phyloP scores from a whole-genome alignment of 1,140 invertebrate species.

The Meteorus sp. region DNA sequence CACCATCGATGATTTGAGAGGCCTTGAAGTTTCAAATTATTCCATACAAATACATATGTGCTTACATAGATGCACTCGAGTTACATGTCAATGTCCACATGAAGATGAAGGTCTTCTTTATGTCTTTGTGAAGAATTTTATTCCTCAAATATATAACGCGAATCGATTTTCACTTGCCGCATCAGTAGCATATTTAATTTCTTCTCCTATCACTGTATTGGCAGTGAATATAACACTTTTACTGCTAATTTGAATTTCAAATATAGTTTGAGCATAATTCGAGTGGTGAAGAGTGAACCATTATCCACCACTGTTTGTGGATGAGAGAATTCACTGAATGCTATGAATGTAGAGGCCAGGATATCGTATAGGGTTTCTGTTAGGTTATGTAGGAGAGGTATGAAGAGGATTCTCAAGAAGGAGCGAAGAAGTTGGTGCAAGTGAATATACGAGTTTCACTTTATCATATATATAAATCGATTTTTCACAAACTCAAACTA shows the following conservation, averaged over 20 bases:
- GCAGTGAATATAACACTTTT: constrained; percentile 16
- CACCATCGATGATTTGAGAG: too few species aligned
- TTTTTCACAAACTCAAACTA: too few species aligned
- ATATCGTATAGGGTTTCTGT: too few species aligned
- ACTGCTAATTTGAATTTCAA: constrained; percentile 25
- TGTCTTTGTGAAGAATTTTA: not conserved
- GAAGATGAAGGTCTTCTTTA: not conserved
- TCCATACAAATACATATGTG: not conserved
- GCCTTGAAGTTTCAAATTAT: too few species aligned
- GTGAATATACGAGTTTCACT: too few species aligned
- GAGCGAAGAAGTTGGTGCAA: too few species aligned
- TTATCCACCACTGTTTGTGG: not conserved
- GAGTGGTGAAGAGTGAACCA: not conserved
- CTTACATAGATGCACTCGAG: not conserved
- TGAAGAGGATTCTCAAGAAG: too few species aligned
- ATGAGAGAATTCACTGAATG: constrained; percentile 7
- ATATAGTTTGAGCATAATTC: constrained; percentile 3
- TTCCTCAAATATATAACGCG: not conserved
- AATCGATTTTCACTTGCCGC: not conserved
- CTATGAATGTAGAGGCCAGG: too few species aligned
- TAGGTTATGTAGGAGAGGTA: too few species aligned
- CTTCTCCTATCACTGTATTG: not conserved
- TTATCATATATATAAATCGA: too few species aligned
- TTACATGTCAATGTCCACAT: not conserved
- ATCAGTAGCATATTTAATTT: not conserved